Conservation (phyloP, 2,113 vertebrate species). For the Fukomys damarensis region DNA sequence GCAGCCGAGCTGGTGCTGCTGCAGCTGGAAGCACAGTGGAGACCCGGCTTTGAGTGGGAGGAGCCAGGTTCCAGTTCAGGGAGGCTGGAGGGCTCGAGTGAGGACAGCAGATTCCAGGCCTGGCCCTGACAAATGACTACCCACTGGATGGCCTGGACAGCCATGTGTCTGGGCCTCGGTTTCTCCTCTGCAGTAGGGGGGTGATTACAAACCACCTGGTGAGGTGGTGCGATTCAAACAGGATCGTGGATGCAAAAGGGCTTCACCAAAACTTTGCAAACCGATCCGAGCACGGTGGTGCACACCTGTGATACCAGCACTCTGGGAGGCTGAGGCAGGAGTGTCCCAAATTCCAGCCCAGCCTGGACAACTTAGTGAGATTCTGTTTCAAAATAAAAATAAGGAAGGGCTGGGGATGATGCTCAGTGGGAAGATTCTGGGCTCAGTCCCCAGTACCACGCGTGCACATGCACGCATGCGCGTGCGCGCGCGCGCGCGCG, state of each 20-base stretch:
- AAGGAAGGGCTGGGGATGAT: neutral
- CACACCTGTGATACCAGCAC: neutral
- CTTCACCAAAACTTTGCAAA: neutral
- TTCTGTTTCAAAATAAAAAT: neutral
- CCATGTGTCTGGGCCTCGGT: neutral
- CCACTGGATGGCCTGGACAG: neutral
- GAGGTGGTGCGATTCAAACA: neutral
- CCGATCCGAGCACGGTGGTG: neutral
- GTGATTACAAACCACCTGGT: neutral
- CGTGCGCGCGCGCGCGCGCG: too few relatives aligned
- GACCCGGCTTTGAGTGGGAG: neutral
- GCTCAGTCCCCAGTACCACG: neutral
- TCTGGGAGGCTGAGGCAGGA: neutral
- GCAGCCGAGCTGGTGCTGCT: neutral
- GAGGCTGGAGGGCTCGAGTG: neutral
- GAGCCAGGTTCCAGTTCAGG: neutral
- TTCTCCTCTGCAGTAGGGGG: neutral
- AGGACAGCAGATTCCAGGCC: neutral
- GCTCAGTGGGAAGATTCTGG: neutral
- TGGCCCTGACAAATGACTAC: neutral
- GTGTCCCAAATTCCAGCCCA: neutral
- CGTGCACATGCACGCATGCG: rapidly evolving
- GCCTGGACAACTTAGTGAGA: neutral
- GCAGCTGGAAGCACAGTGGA: neutral
- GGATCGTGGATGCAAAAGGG: neutral